Evolutionary conservation across 2,888 invertebrate genomes (phyloP).

Genomic region (Atrina japonica): DNA sequence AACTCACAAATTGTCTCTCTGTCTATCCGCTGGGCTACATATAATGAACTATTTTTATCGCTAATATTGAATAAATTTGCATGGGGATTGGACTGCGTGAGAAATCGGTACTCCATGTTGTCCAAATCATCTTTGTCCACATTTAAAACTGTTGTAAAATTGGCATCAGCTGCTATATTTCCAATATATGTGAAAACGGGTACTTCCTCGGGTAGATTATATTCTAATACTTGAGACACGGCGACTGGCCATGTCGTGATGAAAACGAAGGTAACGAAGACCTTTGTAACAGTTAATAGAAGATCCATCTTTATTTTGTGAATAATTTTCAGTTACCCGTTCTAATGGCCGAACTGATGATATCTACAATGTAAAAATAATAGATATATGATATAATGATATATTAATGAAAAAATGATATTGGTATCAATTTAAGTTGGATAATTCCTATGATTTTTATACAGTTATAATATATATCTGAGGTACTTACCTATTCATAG

Average conservation of each 20-base stretch:
- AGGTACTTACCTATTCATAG: too few species aligned
- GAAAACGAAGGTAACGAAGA: too few species aligned
- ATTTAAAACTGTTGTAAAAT: slow-evolving; percentile 10
- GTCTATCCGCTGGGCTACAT: slow-evolving; percentile 53
- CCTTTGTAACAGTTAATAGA: too few species aligned
- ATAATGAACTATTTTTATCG: slow-evolving; percentile 52
- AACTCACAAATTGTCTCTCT: slow-evolving; percentile 57
- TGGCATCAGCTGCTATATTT: slow-evolving; percentile 37
- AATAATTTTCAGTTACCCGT: too few species aligned
- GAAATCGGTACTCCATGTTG: slow-evolving; percentile 35
- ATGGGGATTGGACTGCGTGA: slow-evolving; percentile 29
- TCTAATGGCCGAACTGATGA: too few species aligned
- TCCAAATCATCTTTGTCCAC: slow-evolving; percentile 6
- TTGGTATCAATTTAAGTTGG: too few species aligned
- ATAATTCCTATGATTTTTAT: too few species aligned
- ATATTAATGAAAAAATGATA: too few species aligned
- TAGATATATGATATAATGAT: too few species aligned
- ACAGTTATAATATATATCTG: too few species aligned
- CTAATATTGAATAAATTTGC: slow-evolving; percentile 42
- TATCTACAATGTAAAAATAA: too few species aligned
- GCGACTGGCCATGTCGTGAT: background rate
- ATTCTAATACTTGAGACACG: slow-evolving; percentile 5
- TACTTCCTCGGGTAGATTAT: slow-evolving; percentile 28
- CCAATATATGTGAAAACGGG: slow-evolving; percentile 25
- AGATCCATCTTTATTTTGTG: too few species aligned